Evolutionary conservation across 2,113 vertebrate species (phyloP), one percentile per base, ranked within the genome.

Genomic region (Conger conger): DNA sequence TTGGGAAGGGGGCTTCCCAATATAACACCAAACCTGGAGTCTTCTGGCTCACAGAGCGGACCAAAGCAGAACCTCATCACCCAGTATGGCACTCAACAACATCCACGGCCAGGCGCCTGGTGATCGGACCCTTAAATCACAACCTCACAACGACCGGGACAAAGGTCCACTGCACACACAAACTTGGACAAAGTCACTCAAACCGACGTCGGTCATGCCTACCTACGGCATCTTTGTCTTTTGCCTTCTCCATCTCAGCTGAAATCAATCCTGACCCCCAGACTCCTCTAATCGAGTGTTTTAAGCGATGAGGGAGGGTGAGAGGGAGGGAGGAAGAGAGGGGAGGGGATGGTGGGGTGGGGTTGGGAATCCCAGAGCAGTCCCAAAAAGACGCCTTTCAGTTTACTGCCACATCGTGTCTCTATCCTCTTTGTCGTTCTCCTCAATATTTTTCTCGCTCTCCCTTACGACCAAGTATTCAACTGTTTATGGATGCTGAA

Each of bases 171-270:
- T 63, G 20, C 57, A 63, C 57, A 63, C 57, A 63, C 23, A 63
- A n/a, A n/a, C 57, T 63, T 81, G 54, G 4, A 3, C 18, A 30
- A 13, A 81, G 45, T n/a, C 57, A 63, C 81, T 63, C 35, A 37
- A 38, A 36, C 35, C 13, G 17, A 73, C 23, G 0, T 23, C 27
- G 0, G 38, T 18, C 79, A 27, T 42, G 40, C 86, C 86, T 91
- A 91, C 90, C 90, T 89, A 88, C 85, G 83, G 76, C 86, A 86
- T 88, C 82, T 81, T 81, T 86, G 88, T 81, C 79, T 76, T 76
- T 86, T 7, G 27, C 38, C 81, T 82, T 82, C 36, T 82, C 86
- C 87, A 90, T 88, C 33, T 30, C 68, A 35, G 45, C 33, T 36
- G 81, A 86, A 42, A 33, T 36, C 81, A 68, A 40, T 79, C 35